A percentile compares a stretch with the other conserved stretches of the same genome.
Conservation (phyloP, 1,140 invertebrate genomes). For the Rhagoletis pomonella region DNA sequence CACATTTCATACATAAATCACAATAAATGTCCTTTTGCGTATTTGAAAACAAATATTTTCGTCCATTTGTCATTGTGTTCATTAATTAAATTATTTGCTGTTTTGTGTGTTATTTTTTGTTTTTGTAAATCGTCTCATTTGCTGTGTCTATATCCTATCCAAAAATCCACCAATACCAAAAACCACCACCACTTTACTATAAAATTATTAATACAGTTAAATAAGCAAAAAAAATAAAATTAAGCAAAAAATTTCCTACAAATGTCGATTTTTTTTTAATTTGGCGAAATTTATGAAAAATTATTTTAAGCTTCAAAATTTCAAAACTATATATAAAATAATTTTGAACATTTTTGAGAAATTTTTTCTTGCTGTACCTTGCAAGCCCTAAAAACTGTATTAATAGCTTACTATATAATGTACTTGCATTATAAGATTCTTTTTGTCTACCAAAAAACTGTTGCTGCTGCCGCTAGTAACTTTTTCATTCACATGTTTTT, state of each 20-base stretch:
- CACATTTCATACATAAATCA: slow-evolving; percentile 34
- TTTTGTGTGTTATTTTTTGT: not conserved
- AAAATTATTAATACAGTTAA: slow-evolving; percentile 45
- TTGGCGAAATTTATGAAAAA: not conserved
- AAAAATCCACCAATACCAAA: slow-evolving; percentile 39
- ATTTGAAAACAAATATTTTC: slow-evolving; percentile 43
- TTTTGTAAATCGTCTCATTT: slow-evolving; percentile 39
- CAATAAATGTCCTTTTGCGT: slow-evolving; percentile 39
- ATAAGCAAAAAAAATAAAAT: not conserved
- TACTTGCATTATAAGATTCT: slow-evolving; percentile 58
- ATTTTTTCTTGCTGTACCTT: no score
- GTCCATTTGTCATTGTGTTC: slow-evolving; percentile 41
- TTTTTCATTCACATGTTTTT: slow-evolving; percentile 25
- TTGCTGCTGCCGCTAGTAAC: not conserved
- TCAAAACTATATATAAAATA: not conserved
- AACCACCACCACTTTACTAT: slow-evolving; percentile 53
- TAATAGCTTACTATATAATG: slow-evolving; percentile 63
- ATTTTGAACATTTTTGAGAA: no score
- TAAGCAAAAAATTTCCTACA: slow-evolving; percentile 13
- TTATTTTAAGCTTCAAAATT: slow-evolving; percentile 24
- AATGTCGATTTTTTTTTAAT: not conserved
- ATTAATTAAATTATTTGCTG: slow-evolving; percentile 24
- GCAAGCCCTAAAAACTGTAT: slow-evolving; percentile 53
- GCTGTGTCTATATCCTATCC: slow-evolving; percentile 32
- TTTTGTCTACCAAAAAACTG: slow-evolving; percentile 6